Evolutionary conservation across 2,113 vertebrate species (phyloP), one percentile per base, ranked within the genome.

Genomic region (Platysternon megacephalum): DNA sequence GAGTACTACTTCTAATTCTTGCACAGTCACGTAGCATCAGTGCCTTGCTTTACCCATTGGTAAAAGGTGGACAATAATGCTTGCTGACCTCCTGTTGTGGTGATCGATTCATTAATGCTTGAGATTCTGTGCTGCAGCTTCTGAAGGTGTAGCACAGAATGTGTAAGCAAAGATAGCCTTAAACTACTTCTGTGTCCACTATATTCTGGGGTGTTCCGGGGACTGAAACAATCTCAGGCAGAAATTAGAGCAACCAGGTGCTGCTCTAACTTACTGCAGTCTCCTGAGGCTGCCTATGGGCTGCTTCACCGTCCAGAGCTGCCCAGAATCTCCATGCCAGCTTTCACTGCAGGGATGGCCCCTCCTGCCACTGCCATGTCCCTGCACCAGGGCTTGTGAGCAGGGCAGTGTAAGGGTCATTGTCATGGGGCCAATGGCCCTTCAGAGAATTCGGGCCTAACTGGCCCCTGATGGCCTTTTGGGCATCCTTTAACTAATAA

Each of bases 341-440:
- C 82, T 44, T 87, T 17, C 76, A 8, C 17, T 79, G 84, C 24
- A 11, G 0, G 3, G 2, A 51, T 7, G 8, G 48, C 91, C 82
- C 12, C 4, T 1, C 12, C 10, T 22, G 3, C 6, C 0, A 0
- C 28, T 39, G 35, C 11, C 35, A 21, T 26, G 55, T 26, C 39
- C 39, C 72, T 44, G 39, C 42, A 56, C 3, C 68, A 93, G 65
- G 6, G 44, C 6, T 14, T 5, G 3, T 4, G 11, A 96, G 48
- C 5, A 61, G n/a, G 48, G 61, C 8, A 89, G 51, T 29, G 29
- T 68, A 29, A 56, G 7, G 32, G 35, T 19, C 65, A 32, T 35
- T 65, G 32, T 65, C 32, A 35, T 8, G 32, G 14, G 4, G 14
- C 58, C 58, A 68, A 35, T 6, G 35, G 65, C 35, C 35, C 19